Base-by-base conservation (phyloP, 2,797 vertebrate species). In the Sphenopsis melanotis region DNA sequence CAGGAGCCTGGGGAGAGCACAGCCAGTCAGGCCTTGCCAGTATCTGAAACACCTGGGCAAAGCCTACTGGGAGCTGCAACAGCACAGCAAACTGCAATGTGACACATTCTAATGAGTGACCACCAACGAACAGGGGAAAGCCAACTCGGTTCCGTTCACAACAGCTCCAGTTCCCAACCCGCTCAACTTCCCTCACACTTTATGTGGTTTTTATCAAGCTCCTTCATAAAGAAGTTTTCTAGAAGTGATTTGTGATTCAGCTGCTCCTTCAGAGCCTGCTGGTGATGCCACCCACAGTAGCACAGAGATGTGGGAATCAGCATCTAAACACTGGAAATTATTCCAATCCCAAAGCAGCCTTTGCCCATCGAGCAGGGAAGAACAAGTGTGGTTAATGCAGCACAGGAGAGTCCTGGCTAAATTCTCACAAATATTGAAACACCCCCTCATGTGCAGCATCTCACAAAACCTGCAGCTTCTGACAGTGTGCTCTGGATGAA, bases 1-100 rank as follows among this genome's bases (percentile, higher is more conserved):
- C 95, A 99, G 95, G 39, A 99, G 99, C 92, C 99, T 99, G 60
- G 69, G 75, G 34, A 29, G 69, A 82, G 60, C 19, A 76, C 60
- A 64, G 30, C 36, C 56, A 63, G 41, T 64, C 1, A 36, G 6
- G 22, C n/a, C 78, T 2, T 50, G 34, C 4, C 22, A 52, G 5
- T 1, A 0, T 0, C 2, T 10, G 0, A 10, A 42, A 47, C 26
- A 12, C 11, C 7, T 2, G 0, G 57, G 29, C 60, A 34, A 5
- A 0, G 18, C 10, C 57, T 37, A 0, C 63, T 37, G 23, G 2
- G 9, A 64, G 36, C 34, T 10, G 5, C 1, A 6, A 16, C 42
- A 32, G 11, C 0, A 2, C 49, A 41, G 17, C 42, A 21, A 10
- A 22, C 1, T 61, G 39, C 34, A 8, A 0, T 1, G 13, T 0